Evolutionary conservation across 2,113 vertebrate genomes (phyloP).

Genomic region (Orcinus orca): DNA sequence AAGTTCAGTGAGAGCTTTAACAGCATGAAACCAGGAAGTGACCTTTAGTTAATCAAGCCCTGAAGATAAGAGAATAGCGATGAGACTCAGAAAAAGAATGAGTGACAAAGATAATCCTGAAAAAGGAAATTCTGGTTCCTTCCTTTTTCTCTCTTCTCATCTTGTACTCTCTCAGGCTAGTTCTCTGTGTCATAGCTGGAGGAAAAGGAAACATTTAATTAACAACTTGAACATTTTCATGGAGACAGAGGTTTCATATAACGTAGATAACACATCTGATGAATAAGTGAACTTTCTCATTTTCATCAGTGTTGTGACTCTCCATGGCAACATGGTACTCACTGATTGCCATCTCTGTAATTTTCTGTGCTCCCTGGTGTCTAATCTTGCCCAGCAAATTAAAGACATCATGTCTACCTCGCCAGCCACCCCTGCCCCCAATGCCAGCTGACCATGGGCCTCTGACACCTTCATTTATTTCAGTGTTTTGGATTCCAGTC

Average conservation of each 20-base stretch:
- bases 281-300: neutral
- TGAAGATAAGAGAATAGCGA: neutral
- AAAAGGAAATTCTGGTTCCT: neutral
- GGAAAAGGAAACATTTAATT: neutral
- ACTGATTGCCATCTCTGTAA: neutral
- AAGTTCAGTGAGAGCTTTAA: neutral
- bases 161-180: neutral
- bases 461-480: neutral
- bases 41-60: neutral
- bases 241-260: neutral
- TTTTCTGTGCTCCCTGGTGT: neutral
- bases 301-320: neutral
- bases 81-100: neutral
- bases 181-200: neutral
- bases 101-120: neutral
- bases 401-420: neutral
- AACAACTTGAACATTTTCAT: neutral
- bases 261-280: neutral
- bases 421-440: fast-evolving
- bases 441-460: fast-evolving
- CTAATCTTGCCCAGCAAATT: neutral
- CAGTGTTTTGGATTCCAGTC: neutral
- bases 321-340: neutral
- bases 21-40: neutral
- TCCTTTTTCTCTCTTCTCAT: neutral